phyloP scores from a whole-genome alignment of 2,113 vertebrate genomes.

The Cololabis saira region DNA sequence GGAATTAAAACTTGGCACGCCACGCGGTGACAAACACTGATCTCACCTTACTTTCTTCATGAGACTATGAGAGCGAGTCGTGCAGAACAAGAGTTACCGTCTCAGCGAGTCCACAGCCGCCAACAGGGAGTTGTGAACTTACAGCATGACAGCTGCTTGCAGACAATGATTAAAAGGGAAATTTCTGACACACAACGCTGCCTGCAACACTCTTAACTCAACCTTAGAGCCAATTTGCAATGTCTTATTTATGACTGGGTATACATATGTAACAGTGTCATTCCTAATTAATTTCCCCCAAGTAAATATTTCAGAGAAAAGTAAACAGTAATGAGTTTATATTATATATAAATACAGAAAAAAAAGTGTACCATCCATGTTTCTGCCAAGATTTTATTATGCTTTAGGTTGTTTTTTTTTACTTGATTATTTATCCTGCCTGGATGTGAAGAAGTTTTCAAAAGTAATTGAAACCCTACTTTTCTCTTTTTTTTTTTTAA shows the following conservation, averaged over 20 bases:
- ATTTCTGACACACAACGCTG: background rate
- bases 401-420: too few relatives aligned
- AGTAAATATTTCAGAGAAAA: constrained; percentile 35
- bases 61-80: background rate
- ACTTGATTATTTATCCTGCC: too few relatives aligned
- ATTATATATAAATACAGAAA: too few relatives aligned
- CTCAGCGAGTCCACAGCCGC: background rate
- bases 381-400: too few relatives aligned
- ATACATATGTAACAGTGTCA: constrained; percentile 13
- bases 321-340: background rate
- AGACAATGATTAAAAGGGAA: constrained; percentile 10
- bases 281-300: constrained; percentile 36
- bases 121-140: background rate
- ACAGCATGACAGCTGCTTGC: background rate
- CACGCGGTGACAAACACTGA: too few relatives aligned
- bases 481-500: background rate
- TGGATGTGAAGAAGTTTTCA: too few relatives aligned
- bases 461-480: too few relatives aligned
- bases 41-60: too few relatives aligned
- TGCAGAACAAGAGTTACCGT: background rate
- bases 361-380: too few relatives aligned
- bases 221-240: constrained; percentile 15
- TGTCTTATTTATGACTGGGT: constrained; percentile 30
- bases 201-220: constrained; percentile 10
- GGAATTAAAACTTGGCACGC: too few relatives aligned